Base-by-base conservation (phyloP, 2,113 vertebrate species). In the Pica pica region DNA sequence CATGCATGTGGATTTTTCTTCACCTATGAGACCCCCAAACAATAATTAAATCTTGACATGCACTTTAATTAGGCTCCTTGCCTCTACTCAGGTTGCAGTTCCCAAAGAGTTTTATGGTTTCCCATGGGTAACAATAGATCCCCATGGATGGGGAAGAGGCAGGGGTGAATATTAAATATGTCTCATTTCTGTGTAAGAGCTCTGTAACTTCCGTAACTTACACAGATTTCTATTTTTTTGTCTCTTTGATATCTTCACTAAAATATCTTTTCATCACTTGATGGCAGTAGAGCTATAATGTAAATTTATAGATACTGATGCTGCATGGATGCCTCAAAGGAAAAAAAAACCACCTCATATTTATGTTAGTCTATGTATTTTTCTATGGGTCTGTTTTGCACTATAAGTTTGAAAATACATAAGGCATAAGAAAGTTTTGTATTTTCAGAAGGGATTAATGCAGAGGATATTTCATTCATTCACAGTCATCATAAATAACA, bases 211-310 rank as follows among this genome's bases (percentile, higher is more conserved):
- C 37, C 70, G 39, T 61, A 80, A 76, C 44, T 81, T 93, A 60
- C 30, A 64, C 6, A 70, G 52, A 69, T 21, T 69, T 50, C 3
- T 19, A 12, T 33, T 13, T 94, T 57, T 68, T 42, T 30, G 3
- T 2, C 52, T 57, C 30, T 27, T 30, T 2, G 37, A 87, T 90
- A 84, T 89, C 95, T 97, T 96, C 73, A 87, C 96, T 97, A 93
- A 97, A 89, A 97, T 96, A 76, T 83, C 77, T 94, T 98, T 97
- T 96, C 95, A 96, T 98, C 98, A 97, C 97, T 97, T 42, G 98
- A 97, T 98, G 97, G 98, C 98, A 98, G 97, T 96, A 98, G 97
- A 98, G 97, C 90, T 97, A 97, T 97, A 97, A 97, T 83, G 71
- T 96, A 97, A 97, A 97, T 98, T 97, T 98, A 97, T 93, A 96